These are phyloP conservation scores for Telmatherina bonti DNA, from an alignment of 2,797 vertebrate species.

Conservation along the genomic window DNA sequence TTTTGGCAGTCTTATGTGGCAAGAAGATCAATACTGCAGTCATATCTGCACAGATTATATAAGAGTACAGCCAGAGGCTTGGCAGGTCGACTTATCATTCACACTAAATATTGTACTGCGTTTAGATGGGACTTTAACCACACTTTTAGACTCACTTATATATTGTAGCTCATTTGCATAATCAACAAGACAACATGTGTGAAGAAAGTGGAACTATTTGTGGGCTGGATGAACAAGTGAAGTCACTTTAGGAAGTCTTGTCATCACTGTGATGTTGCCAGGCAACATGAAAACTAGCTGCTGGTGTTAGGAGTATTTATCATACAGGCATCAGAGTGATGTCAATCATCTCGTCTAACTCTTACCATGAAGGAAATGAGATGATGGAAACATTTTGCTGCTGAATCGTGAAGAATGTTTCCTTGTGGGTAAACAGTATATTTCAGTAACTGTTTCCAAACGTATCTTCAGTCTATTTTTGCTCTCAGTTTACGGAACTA, in stretches of 20 bases:
- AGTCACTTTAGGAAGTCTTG: conserved; percentile 4
- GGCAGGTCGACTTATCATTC: background rate
- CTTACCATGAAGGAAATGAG: background rate
- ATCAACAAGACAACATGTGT: background rate
- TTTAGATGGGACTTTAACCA: background rate
- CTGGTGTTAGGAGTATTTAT: conserved; percentile 1
- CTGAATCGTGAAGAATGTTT: background rate
- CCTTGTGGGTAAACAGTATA: background rate
- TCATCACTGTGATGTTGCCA: background rate
- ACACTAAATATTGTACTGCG: background rate
- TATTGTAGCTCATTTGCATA: background rate
- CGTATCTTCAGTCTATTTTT: background rate
- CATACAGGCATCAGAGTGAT: background rate
- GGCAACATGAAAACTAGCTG: conserved; percentile 7
- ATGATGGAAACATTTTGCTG: background rate
- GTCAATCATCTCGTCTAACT: background rate
- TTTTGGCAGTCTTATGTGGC: conserved; percentile 4
- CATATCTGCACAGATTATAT: background rate
- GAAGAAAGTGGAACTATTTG: background rate
- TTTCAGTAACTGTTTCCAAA: background rate
- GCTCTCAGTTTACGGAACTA: background rate
- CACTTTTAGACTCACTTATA: background rate
- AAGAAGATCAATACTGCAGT: background rate
- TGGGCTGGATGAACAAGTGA: background rate
- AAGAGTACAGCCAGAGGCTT: background rate